phyloP scores from a whole-genome alignment of 2,888 invertebrate species.

The Rhopalosiphum nymphaeae region DNA sequence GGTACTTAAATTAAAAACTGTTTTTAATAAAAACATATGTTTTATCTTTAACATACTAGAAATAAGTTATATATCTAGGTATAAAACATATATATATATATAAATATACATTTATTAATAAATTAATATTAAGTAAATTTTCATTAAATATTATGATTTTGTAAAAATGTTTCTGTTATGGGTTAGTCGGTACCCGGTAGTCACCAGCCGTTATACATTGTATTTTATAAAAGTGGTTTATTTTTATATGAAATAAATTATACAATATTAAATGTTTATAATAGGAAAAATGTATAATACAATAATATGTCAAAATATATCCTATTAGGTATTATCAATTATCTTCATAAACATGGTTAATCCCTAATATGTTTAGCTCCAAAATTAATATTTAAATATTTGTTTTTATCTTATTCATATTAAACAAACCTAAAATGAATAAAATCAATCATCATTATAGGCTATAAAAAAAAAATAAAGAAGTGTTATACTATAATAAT shows the following conservation, averaged over 20 bases:
- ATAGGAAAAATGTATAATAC: neutral
- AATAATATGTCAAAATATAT: neutral
- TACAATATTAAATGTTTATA: neutral
- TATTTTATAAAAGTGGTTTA: neutral
- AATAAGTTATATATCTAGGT: neutral
- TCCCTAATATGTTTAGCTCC: neutral
- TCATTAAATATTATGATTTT: neutral
- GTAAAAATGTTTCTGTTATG: too few species aligned
- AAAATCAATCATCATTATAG: neutral
- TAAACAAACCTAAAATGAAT: neutral
- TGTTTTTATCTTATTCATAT: neutral
- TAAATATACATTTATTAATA: too few species aligned
- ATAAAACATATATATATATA: too few species aligned
- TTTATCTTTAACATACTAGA: neutral
- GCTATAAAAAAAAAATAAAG: neutral
- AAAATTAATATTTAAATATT: neutral
- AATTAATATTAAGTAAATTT: too few species aligned
- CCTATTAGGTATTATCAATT: neutral
- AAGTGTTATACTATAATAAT: neutral
- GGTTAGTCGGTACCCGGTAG: neutral
- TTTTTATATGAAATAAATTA: neutral
- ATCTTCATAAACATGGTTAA: neutral
- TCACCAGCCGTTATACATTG: neutral
- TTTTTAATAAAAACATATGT: too few species aligned
- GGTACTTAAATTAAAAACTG: too few species aligned